These are phyloP conservation scores for Gambusia affinis DNA, from an alignment of 2,113 vertebrate genomes.

Conservation along the genomic window DNA sequence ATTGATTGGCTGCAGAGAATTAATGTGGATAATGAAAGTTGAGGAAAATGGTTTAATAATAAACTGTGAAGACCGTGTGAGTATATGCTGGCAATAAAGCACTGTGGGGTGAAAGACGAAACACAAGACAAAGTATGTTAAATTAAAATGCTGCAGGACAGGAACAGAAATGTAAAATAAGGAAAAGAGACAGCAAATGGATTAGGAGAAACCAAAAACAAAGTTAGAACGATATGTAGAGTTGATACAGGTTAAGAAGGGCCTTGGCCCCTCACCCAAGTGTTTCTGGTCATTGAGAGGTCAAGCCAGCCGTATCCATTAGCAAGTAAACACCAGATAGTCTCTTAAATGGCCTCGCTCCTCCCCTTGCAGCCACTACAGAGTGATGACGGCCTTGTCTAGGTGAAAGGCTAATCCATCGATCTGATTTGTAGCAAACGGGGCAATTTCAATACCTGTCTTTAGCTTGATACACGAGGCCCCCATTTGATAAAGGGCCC, in stretches of 20 bases:
- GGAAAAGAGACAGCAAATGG: slow-evolving; percentile 5
- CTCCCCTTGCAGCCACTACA: slow-evolving; percentile 71
- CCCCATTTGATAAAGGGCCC: slow-evolving; percentile 81
- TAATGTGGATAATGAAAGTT: slow-evolving; percentile 35
- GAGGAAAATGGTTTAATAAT: background rate
- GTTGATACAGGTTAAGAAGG: slow-evolving; percentile 50
- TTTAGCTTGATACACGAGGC: slow-evolving; percentile 78
- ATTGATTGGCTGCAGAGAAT: slow-evolving; percentile 66
- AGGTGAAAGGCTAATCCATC: slow-evolving; percentile 79
- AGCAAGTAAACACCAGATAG: slow-evolving; percentile 62
- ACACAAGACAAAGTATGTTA: background rate
- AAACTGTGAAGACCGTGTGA: background rate
- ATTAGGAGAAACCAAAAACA: slow-evolving; percentile 8
- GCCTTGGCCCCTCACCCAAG: slow-evolving; percentile 52
- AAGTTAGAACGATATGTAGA: slow-evolving; percentile 19
- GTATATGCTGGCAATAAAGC: background rate
- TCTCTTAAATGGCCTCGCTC: slow-evolving; percentile 63
- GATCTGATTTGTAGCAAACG: slow-evolving; percentile 81
- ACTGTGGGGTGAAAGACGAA: slow-evolving; percentile 2
- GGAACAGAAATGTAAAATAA: slow-evolving; percentile 11
- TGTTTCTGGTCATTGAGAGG: slow-evolving; percentile 70
- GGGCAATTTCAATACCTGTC: slow-evolving; percentile 84
- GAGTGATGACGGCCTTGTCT: slow-evolving; percentile 81
- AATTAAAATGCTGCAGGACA: background rate
- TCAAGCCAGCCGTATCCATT: slow-evolving; percentile 76